Evolutionary conservation across 2,797 vertebrate genomes (phyloP), one percentile per base, ranked within the genome.

Genomic region (Fratercula arctica): DNA sequence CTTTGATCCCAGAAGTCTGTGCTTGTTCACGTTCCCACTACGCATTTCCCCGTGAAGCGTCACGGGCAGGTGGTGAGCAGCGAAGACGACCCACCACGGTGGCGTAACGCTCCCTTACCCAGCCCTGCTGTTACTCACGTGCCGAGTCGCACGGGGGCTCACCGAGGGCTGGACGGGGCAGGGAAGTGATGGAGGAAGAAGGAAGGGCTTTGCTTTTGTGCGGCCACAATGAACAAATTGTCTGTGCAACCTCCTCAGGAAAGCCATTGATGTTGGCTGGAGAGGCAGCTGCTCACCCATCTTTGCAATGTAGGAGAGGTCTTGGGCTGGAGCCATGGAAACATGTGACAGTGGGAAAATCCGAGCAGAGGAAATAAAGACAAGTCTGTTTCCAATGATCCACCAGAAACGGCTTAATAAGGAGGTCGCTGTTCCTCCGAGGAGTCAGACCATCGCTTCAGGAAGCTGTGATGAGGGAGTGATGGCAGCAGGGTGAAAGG

Each of bases 271-370:
- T 33, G 59, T 39, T 39, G 93, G 43, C 66, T 76, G 79, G 24
- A 75, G 37, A 89, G 70, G 74, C 61, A 95, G 80, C 77, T 94
- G 88, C 59, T 93, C 75, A 16, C n/a, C 88, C 81, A 85, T 61
- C 79, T 85, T 68, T 48, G 56, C 54, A 59, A 51, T 8, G 28
- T 46, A 39, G 46, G 74, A 69, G 85, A 92, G 68, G 54, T 15
- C 21, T 54, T 89, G 69, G 68, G 72, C 41, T 61, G 16, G 50
- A 82, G 78, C 53, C 72, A 79, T 29, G 56, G 39, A 72, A 68
- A 68, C 78, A n/a, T 17, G 80, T 6, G 41, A 87, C 33, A 53
- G 41, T 86, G 39, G 45, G 50, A 87, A 88, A 96, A 70, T 24
- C 46, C 3, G 28, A 87, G 54, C 56, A 59, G 50, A 46, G 21